Evolutionary conservation across 1,140 invertebrate species (phyloP).

Genomic region (Dolichoris vasculosae): DNA sequence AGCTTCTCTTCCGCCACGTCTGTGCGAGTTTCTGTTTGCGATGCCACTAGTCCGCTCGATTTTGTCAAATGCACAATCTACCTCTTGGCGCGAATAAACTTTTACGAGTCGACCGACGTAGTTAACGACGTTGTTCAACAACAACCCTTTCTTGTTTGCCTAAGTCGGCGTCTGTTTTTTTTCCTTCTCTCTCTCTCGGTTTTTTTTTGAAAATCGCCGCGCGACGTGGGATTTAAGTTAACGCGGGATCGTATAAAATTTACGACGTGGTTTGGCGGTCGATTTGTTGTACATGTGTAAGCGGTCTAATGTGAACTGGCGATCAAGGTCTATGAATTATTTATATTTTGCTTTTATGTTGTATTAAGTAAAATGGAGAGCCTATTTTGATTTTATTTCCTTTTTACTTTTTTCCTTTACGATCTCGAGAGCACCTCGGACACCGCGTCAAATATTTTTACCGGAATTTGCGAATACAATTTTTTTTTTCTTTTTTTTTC

Average conservation of each 20-base stretch:
- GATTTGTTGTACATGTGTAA: conserved; percentile 47
- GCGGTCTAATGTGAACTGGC: conserved; percentile 17
- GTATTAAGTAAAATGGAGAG: conserved; percentile 18
- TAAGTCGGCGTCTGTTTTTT: neutral
- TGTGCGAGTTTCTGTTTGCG: conserved; percentile 49
- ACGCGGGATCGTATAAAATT: conserved; percentile 49
- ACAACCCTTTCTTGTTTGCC: conserved; percentile 36
- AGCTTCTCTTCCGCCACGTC: conserved; percentile 55
- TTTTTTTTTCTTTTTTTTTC: too few species aligned
- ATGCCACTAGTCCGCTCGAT: conserved; percentile 55
- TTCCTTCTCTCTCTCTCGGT: neutral
- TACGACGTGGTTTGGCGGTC: conserved; percentile 43
- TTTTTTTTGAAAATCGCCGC: conserved; percentile 47
- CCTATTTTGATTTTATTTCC: conserved; percentile 30
- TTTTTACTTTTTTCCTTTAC: conserved; percentile 14
- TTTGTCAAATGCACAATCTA: conserved; percentile 53
- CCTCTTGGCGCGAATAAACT: conserved; percentile 45
- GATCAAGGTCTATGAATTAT: conserved; percentile 50
- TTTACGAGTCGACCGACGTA: conserved; percentile 31
- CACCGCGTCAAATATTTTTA: neutral
- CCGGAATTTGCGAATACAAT: neutral
- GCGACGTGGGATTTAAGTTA: conserved; percentile 27
- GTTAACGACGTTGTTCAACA: conserved; percentile 44
- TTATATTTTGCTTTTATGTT: conserved; percentile 43
- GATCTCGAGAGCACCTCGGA: neutral